Evolutionary conservation across 2,888 invertebrate genomes (phyloP).

Genomic region (Phalera bucephala): DNA sequence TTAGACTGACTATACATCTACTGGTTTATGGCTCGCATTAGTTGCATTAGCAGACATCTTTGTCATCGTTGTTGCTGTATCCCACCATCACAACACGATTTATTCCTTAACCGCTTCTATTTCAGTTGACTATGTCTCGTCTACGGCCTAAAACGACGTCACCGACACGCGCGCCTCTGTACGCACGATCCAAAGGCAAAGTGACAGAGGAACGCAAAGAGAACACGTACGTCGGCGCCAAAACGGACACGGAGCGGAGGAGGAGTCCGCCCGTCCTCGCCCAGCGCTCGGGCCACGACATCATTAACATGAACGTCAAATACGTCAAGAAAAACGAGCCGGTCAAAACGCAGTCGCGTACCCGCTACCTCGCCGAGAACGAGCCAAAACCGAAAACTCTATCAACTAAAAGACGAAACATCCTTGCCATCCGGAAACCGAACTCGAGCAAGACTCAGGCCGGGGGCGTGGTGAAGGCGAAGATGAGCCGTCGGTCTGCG

Average conservation of each 20-base stretch:
- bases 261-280: constrained; percentile 47
- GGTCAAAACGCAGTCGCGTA: constrained; percentile 52
- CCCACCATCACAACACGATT: neutral
- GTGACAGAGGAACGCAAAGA: constrained; percentile 73
- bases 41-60: neutral
- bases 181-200: constrained; percentile 65
- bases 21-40: neutral
- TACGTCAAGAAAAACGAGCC: constrained; percentile 62
- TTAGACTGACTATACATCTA: neutral
- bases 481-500: constrained; percentile 51
- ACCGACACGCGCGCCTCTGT: constrained; percentile 60
- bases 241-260: constrained; percentile 53
- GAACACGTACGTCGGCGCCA: constrained; percentile 69
- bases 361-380: constrained; percentile 57
- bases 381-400: constrained; percentile 68
- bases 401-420: constrained; percentile 60
- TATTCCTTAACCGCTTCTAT: constrained; percentile 9
- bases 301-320: constrained; percentile 53
- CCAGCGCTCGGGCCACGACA: constrained; percentile 59
- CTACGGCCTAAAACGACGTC: constrained; percentile 66
- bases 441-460: constrained; percentile 64
- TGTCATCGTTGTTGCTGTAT: neutral
- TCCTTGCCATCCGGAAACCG: constrained; percentile 70
- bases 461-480: constrained; percentile 52
- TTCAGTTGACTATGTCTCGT: constrained; percentile 70